phyloP scores from a whole-genome alignment of 1,140 invertebrate species.

The Bombus pascuorum region DNA sequence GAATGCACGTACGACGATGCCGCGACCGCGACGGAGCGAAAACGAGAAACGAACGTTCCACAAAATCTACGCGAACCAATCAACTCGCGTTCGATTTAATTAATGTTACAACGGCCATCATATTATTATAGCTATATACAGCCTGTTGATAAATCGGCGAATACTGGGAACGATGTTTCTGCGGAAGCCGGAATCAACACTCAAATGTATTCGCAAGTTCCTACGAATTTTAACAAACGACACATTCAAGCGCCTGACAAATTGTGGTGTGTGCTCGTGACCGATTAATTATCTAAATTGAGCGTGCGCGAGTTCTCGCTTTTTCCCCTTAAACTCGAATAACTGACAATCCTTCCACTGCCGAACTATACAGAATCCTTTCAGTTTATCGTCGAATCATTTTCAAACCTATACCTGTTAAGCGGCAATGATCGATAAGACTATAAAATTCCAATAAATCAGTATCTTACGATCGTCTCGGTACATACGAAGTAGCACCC shows the following conservation, averaged over 20 bases:
- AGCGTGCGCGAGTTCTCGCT: neutral
- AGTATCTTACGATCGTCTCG: neutral
- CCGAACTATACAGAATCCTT: too few species aligned
- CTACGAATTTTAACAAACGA: neutral
- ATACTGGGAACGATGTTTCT: neutral
- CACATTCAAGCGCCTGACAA: slow-evolving; percentile 42
- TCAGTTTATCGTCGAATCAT: neutral
- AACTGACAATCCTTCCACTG: neutral
- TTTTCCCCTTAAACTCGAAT: neutral
- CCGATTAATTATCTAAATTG: slow-evolving; percentile 7
- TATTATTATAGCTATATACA: neutral
- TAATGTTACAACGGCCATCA: slow-evolving; percentile 25
- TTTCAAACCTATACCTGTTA: neutral
- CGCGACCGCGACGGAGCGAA: neutral
- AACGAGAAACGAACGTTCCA: slow-evolving; percentile 26
- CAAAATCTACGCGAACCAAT: neutral
- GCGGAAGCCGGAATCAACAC: neutral
- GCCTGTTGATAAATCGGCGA: neutral
- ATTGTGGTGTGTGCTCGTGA: slow-evolving; percentile 26
- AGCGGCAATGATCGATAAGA: neutral
- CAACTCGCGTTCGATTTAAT: slow-evolving; percentile 20
- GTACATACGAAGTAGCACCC: too few species aligned
- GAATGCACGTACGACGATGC: neutral
- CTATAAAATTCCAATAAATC: neutral
- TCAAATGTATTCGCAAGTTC: slow-evolving; percentile 2